Percentiles rank a stretch among this genome's conserved stretches.
These are phyloP conservation scores for Nephrocerus scutellatus DNA, from an alignment of 2,888 invertebrate genomes.

Conservation along the genomic window DNA sequence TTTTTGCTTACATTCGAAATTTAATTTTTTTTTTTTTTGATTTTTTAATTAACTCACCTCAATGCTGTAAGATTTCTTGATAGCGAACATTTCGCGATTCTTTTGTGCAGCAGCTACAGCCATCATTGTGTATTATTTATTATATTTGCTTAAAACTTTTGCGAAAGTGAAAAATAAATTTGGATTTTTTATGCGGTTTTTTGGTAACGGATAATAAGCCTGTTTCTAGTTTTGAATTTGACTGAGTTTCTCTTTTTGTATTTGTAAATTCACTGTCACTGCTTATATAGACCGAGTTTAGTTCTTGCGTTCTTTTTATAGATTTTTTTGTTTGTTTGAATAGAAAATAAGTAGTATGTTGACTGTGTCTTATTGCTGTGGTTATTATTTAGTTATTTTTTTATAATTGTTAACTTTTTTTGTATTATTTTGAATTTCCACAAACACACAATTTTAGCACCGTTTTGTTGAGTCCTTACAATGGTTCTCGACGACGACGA, in stretches of 20 bases:
- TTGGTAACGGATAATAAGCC: not conserved
- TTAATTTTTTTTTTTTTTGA: not conserved
- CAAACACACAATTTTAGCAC: constrained; percentile 23
- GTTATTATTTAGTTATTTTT: constrained; percentile 16
- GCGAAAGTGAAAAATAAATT: constrained; percentile 34
- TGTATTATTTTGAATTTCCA: constrained; percentile 10
- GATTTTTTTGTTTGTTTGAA: constrained; percentile 3
- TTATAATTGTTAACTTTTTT: constrained; percentile 20
- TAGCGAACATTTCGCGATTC: constrained; percentile 93
- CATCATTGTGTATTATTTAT: constrained; percentile 55
- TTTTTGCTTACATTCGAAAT: not conserved
- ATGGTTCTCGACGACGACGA: constrained; percentile 4
- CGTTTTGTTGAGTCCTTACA: constrained; percentile 13
- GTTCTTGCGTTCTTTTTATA: constrained; percentile 26
- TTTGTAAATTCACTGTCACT: too few species aligned
- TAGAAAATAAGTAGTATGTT: not conserved
- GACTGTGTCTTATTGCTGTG: constrained; percentile 6
- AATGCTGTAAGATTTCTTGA: constrained; percentile 95
- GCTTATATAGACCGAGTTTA: not conserved
- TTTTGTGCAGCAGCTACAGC: constrained; percentile 88
- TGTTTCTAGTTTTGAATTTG: not conserved
- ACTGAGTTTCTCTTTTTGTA: not conserved
- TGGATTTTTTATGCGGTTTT: constrained; percentile 26
- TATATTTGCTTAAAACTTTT: constrained; percentile 24
- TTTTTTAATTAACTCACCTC: constrained; percentile 65